phyloP scores from a whole-genome alignment of 2,888 invertebrate genomes.

The Drosophila neutralis region DNA sequence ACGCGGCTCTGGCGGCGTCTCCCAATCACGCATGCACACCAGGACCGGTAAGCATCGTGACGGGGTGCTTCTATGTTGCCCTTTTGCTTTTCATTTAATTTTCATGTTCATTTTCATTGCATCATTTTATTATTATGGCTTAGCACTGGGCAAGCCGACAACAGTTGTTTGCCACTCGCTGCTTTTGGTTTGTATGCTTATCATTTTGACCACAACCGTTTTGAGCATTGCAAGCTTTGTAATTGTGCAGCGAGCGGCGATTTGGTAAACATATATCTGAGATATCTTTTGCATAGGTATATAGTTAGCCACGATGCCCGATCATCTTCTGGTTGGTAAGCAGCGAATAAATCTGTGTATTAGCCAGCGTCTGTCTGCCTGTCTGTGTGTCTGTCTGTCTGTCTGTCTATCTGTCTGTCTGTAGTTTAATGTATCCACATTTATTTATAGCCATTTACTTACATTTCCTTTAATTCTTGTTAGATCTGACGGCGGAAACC shows the following conservation, averaged over 20 bases:
- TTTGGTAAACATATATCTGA: constrained; percentile 44
- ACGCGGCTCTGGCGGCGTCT: constrained; percentile 60
- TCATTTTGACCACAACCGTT: constrained; percentile 58
- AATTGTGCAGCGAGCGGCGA: constrained; percentile 37
- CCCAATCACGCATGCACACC: constrained; percentile 66
- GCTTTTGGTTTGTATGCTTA: constrained; percentile 68
- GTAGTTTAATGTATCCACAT: not conserved
- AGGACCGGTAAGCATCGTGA: constrained; percentile 65
- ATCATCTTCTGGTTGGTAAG: constrained; percentile 42
- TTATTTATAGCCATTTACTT: not conserved
- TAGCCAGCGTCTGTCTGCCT: constrained; percentile 19
- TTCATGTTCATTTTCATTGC: constrained; percentile 11
- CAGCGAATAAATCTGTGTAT: constrained; percentile 27
- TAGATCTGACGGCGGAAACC: constrained; percentile 90
- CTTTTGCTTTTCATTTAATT: constrained; percentile 25
- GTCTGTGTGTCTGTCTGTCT: not conserved
- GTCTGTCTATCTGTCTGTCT: constrained; percentile 11
- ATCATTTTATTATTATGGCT: constrained; percentile 1
- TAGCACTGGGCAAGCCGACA: constrained; percentile 67
- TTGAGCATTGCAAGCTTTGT: constrained; percentile 61
- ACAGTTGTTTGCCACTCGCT: constrained; percentile 64
- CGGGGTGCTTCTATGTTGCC: not conserved
- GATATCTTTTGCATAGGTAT: not conserved
- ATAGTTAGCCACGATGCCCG: constrained; percentile 6
- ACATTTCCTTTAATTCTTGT: constrained; percentile 34